phyloP scores from a whole-genome alignment of 1,140 invertebrate species.

The Hycleus phaleratus region DNA sequence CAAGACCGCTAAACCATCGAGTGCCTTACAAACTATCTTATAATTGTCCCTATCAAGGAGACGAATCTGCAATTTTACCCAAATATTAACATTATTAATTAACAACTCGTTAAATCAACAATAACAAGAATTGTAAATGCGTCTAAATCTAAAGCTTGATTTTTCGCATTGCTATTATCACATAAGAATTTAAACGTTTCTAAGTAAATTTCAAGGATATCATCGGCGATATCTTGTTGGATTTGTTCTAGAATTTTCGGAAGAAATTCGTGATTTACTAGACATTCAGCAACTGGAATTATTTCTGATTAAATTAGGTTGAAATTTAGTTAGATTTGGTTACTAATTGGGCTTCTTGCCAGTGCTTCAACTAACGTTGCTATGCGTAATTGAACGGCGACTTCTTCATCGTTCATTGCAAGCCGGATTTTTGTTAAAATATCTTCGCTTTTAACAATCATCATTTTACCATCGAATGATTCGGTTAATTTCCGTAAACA shows the following conservation, averaged over 20 bases:
- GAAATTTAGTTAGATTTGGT: too few species aligned
- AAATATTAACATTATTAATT: background rate
- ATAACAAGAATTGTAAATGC: conserved; percentile 25
- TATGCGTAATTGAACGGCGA: conserved; percentile 25
- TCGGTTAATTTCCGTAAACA: conserved; percentile 26
- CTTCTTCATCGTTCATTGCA: conserved; percentile 20
- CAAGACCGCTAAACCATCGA: conserved; percentile 21
- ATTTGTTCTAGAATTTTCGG: conserved; percentile 23
- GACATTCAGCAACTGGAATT: conserved; percentile 27
- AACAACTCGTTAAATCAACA: conserved; percentile 6
- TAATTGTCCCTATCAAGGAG: conserved; percentile 19
- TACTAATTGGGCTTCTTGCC: conserved; percentile 25
- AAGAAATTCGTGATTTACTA: conserved; percentile 30
- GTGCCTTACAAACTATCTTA: conserved; percentile 16
- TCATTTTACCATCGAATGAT: conserved; percentile 26
- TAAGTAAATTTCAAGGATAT: conserved; percentile 25
- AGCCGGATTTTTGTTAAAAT: conserved; percentile 25
- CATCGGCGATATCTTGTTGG: conserved; percentile 14
- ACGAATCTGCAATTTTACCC: conserved; percentile 11
- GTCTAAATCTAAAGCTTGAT: conserved; percentile 23
- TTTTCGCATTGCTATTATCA: conserved; percentile 27
- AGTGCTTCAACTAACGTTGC: conserved; percentile 25
- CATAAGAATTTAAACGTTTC: conserved; percentile 27
- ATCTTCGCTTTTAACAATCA: conserved; percentile 24
- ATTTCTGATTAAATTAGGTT: background rate